These are phyloP conservation scores for Philopedon plagiatum DNA, from an alignment of 2,888 invertebrate genomes.

Conservation along the genomic window DNA sequence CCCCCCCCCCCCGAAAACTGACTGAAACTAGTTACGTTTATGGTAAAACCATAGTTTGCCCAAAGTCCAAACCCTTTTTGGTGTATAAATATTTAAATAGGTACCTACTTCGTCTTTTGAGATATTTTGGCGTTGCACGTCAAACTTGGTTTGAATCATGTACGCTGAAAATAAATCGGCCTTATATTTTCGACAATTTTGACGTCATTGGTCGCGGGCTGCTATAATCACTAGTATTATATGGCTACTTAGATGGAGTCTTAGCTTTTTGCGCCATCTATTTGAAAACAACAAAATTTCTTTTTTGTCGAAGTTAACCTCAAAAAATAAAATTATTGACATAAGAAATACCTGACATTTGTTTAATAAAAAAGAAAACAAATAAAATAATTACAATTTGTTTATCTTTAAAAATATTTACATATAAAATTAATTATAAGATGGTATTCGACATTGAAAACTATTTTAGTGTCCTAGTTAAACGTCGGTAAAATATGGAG, in stretches of 20 bases:
- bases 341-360: background rate
- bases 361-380: slow-evolving; percentile 1
- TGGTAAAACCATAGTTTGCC: too few species aligned
- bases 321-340: background rate
- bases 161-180: too few species aligned
- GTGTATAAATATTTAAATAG: too few species aligned
- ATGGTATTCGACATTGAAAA: background rate
- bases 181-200: too few species aligned
- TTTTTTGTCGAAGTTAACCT: too few species aligned
- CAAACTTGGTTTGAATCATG: too few species aligned
- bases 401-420: slow-evolving; percentile 3
- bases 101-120: too few species aligned
- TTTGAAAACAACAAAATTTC: background rate
- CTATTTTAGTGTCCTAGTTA: background rate
- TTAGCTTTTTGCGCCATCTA: background rate
- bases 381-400: slow-evolving; percentile 9
- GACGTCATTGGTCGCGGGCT: too few species aligned
- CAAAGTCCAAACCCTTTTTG: too few species aligned
- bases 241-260: background rate
- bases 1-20: too few species aligned
- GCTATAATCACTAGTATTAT: background rate
- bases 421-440: background rate
- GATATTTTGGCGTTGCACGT: too few species aligned
- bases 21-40: too few species aligned
- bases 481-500: background rate